Percentiles rank a stretch among this genome's conserved stretches.
phyloP scores from a whole-genome alignment of 2,113 vertebrate genomes.

The Pelodiscus sinensis region DNA sequence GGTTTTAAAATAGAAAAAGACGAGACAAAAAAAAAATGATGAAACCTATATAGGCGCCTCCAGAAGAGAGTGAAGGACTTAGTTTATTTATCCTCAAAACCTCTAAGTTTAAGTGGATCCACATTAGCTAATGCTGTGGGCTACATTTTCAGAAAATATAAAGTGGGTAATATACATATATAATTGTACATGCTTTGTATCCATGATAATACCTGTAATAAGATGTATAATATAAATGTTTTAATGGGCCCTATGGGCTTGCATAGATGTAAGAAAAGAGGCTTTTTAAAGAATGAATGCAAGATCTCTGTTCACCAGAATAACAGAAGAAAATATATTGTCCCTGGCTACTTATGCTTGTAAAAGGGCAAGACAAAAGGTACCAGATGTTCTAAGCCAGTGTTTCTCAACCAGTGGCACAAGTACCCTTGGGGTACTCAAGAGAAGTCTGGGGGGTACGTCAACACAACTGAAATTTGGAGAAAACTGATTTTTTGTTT shows the following conservation, averaged over 20 bases:
- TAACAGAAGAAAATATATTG: background rate
- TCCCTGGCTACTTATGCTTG: background rate
- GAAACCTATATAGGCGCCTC: rapidly evolving
- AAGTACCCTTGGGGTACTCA: no score
- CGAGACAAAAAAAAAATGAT: background rate
- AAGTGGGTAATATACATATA: background rate
- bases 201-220: background rate
- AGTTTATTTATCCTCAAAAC: background rate
- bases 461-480: no score
- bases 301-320: background rate
- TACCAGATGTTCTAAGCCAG: no score
- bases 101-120: background rate
- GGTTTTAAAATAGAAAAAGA: background rate
- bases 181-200: background rate
- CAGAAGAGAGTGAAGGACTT: background rate
- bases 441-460: no score
- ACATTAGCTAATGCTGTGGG: background rate
- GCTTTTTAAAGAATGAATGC: background rate
- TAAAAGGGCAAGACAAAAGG: background rate
- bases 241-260: background rate
- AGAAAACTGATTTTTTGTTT: no score
- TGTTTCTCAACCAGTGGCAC: no score
- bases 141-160: background rate
- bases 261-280: background rate
- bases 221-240: background rate